Base-by-base conservation (phyloP, 1,140 invertebrate genomes). In the Pectinophora gossypiella region DNA sequence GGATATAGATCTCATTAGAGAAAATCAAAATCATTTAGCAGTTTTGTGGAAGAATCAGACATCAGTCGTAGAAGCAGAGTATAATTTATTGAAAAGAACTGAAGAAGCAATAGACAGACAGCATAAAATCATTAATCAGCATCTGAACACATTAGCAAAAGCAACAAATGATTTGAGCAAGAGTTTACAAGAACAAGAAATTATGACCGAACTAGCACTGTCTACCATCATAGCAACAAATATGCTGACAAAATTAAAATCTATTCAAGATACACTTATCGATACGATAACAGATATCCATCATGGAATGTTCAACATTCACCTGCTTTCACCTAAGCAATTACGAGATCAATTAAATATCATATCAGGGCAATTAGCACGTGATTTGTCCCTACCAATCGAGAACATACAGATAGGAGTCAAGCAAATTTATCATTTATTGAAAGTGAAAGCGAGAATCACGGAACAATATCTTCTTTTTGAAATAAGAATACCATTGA, bases 251-350 rank as follows among this genome's bases (percentile, higher is more conserved):
- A 52, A 38, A n/a, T 19, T 60, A 18, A 51, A 52, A 42, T 27
- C 22, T 10, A 36, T 60, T n/a, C 58, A 60, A 35, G 35, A 40
- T 9, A 47, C 54, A 1, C 19, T 61, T 19, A 18, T 61, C n/a
- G 59, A 54, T 27, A 22, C 54, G 16, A 13, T 61, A 3, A 53
- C 59, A 1, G 32, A 61, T 40, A 51, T 61, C 10, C 54, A 61
- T 18, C 49, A 56, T 51, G 59, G 54, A 0, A 56, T 42, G 32
- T 54, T 61, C 6, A 49, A 56, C 19, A 53, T 53, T 23, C 59
- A 61, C 22, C 15, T 61, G 1, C 16, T 61, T 6, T 18, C 47
- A n/a, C 59, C 59, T 6, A 27, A 56, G 7, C 59, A 61, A 35
- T 32, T 60, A 2, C 51, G 45, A 38, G 3, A 38, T 3, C 49